Base-by-base conservation (phyloP, 2,113 vertebrate genomes). In the Sarotherodon lohbergeri region DNA sequence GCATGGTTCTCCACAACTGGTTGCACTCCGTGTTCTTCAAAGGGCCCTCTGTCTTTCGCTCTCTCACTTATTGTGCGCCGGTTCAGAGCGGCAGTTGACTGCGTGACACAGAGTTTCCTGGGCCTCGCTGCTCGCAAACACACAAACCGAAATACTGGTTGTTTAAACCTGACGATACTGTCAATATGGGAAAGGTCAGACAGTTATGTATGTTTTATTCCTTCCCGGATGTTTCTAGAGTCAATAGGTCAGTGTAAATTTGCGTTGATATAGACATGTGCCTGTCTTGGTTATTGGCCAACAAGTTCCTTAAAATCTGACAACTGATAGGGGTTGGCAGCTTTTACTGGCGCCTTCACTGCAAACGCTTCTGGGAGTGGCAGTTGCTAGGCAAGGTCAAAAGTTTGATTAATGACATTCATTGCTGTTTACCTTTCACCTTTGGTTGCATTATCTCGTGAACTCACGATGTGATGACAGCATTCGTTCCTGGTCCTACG, bases 361-460 rank as follows among this genome's bases (percentile, higher is more conserved):
- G 87, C 86, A 92, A 80, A 90, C 9, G 4, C 3, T 16, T 7
- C 9, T 80, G 90, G 92, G 94, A 93, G 93, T 84, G 93, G 91
- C 86, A 79, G 63, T 46, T 86, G 85, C 52, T 81, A 43, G 84
- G 68, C 79, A 80, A 82, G 88, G 92, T 95, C 90, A 92, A 82
- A 87, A 88, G 56, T 82, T 89, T 96, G 95, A 95, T 95, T 95
- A 94, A 96, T 94, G 93, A 87, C 84, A 84, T 84, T 50, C 39
- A 46, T 48, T 29, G 41, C 83, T 93, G 90, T 96, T 95, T 92
- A 87, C 86, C 80, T 92, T 90, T 89, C 88, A 87, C 43, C 88
- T 85, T 94, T 95, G 95, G 93, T 93, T 95, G 91, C 80, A 82
- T 90, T 95, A 93, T 95, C 90, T 94, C 41, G 68, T 48, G 22